Base-by-base conservation (phyloP, 2,113 vertebrate species). In the Tachysurus fulvidraco region DNA sequence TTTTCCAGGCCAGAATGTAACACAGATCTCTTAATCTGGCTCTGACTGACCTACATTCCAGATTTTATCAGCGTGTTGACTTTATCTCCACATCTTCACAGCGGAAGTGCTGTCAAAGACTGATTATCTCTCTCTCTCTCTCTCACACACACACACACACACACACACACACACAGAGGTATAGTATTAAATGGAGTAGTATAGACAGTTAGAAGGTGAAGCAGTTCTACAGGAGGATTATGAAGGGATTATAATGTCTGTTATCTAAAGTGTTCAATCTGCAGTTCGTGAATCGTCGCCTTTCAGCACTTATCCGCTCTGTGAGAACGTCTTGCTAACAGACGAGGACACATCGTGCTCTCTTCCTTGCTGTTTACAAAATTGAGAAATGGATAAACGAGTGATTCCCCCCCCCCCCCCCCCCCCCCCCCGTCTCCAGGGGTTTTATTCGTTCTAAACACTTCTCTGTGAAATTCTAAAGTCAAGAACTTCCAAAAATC, bases 51-150 rank as follows among this genome's bases (percentile, higher is more conserved):
- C 76, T 79, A 54, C 46, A 55, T 28, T 30, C 7, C n/a, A 36
- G n/a, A 79, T 79, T 79, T 79, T 57, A 79, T 79, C 52, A 57
- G 77, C 52, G 17, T 16, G 17, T 11, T 30, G 77, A 8, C 7
- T 4, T 76, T 79, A 79, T 79, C 28, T 19, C 52, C n/a, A 57
- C 28, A 79, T 79, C 52, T 55, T 79, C 52, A 79, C 52, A 21
- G 76, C 52, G 55, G n/a, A 78, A 30, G n/a, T 79, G n/a, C 1
- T 36, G 54, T 55, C 77, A 57, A 78, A 76, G 46, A 77, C 10
- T 13, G 41, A 50, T 73, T 44, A 76, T 77, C 73, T 50, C 25
- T 17, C 76, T 4, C 50, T 4, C 74, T n/a, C n/a, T n/a, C n/a
- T n/a, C n/a, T n/a, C 17, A n/a, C 73, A 76, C 19, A 77, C 46